Evolutionary conservation across 2,888 invertebrate species (phyloP).

Genomic region (Harmothoe impar): DNA sequence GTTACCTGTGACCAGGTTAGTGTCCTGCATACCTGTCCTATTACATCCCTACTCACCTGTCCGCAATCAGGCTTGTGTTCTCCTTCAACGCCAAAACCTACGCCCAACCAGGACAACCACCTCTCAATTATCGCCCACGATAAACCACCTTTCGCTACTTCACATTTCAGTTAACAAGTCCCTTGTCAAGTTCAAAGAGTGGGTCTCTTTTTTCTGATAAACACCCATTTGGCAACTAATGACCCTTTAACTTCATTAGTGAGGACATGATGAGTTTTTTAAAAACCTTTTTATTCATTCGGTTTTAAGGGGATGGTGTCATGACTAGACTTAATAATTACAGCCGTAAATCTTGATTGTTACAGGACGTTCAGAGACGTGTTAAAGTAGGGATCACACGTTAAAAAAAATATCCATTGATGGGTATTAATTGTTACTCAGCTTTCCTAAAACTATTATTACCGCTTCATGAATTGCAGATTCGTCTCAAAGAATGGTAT

Average conservation of each 20-base stretch:
- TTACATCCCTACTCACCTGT: neutral
- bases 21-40: neutral
- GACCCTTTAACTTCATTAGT: neutral
- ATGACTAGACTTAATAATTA: too few relatives aligned
- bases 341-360: too few relatives aligned
- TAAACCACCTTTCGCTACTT: too few relatives aligned
- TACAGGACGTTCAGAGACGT: neutral
- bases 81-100: neutral
- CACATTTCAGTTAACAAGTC: too few relatives aligned
- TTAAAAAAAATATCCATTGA: neutral
- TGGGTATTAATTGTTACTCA: neutral
- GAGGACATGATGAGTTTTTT: neutral
- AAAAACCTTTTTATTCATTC: too few relatives aligned
- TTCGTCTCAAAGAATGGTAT: conserved; percentile 56
- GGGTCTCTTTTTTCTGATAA: neutral
- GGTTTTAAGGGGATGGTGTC: neutral
- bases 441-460: conserved; percentile 17
- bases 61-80: neutral
- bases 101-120: neutral
- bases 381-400: neutral
- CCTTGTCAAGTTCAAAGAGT: too few relatives aligned
- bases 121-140: conserved; percentile 5
- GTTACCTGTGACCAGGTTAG: conserved; percentile 6
- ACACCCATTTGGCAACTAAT: neutral
- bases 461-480: conserved; percentile 55